These are phyloP conservation scores for Steinernema carpocapsae DNA, from an alignment of 2,888 invertebrate genomes.

Conservation along the genomic window DNA sequence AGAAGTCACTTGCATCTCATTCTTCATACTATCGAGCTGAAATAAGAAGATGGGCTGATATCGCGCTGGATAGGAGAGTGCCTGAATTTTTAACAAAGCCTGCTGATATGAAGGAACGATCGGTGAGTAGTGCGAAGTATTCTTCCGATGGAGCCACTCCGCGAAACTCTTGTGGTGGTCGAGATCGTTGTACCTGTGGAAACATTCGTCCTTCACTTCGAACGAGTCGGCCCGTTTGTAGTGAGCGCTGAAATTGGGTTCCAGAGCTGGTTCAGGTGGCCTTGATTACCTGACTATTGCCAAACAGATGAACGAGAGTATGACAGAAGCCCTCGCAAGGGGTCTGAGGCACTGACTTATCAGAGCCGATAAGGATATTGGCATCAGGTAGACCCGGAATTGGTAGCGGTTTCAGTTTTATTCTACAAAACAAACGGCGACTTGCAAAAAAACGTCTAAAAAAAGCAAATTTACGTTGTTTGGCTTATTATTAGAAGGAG, in stretches of 20 bases:
- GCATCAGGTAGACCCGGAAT: slow-evolving; percentile 35
- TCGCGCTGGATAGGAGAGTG: slow-evolving; percentile 37
- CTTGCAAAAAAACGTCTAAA: neutral
- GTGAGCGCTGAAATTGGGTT: neutral
- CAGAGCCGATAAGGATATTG: slow-evolving; percentile 35
- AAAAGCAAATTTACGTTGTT: neutral
- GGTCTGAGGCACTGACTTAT: slow-evolving; percentile 32
- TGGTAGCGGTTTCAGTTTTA: slow-evolving; percentile 11
- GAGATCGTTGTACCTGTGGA: slow-evolving; percentile 55
- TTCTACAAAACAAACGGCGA: slow-evolving; percentile 1
- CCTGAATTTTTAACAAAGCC: slow-evolving; percentile 63
- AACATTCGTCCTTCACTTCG: slow-evolving; percentile 59
- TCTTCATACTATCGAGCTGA: slow-evolving; percentile 56
- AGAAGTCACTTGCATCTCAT: slow-evolving; percentile 66
- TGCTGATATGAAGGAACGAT: slow-evolving; percentile 67
- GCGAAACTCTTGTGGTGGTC: slow-evolving; percentile 63
- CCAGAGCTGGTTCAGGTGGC: neutral
- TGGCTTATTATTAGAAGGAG: neutral
- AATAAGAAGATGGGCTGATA: no score
- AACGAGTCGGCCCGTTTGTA: slow-evolving; percentile 38
- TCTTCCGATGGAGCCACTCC: slow-evolving; percentile 66
- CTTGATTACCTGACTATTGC: neutral
- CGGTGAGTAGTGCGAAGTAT: slow-evolving; percentile 67
- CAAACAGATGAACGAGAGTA: neutral
- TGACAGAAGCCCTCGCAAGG: slow-evolving; percentile 10